Base-by-base conservation (phyloP, 2,113 vertebrate species). In the Menura novaehollandiae region DNA sequence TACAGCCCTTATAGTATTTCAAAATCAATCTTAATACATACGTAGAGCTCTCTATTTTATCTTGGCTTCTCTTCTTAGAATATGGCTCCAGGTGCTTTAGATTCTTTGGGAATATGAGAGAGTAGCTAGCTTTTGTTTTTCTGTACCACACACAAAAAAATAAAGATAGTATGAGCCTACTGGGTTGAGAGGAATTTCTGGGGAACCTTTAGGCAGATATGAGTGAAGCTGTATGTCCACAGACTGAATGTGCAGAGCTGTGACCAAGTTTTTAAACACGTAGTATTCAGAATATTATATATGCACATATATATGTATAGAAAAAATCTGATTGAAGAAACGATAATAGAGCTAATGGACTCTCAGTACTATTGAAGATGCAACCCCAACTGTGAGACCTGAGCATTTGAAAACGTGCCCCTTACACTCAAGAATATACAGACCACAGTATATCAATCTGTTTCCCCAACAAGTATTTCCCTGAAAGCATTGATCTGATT, bases 111-210 rank as follows among this genome's bases (percentile, higher is more conserved):
- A 85, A 69, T 82, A 53, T 32, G 63, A 73, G 64, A 39, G 47
- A 92, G 22, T 87, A 94, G 37, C 82, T 93, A 21, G 14, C 20
- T 96, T 91, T 85, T 85, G 23, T 75, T 80, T 91, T 92, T 84
- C 90, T 96, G 63, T 85, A 68, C 27, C 32, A 67, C 55, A 52
- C 32, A 85, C 28, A 90, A 95, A 93, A 93, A 95, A 97, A 92
- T 69, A 95, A 92, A 86, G 76, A 91, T 76, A 95, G 56, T 95
- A 82, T 84, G 87, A 95, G 18, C 69, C 71, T 71, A 69, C 15
- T 24, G 37, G 21, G 18, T 91, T 93, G 85, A 91, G 80, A 96
- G 83, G 63, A 97, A 96, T 30, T 88, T 64, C 88, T 91, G 52
- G 72, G 94, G 82, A 97, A 92, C 49, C 47, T 91, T 97, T 96